phyloP scores from a whole-genome alignment of 2,113 vertebrate species.

The Phylloscopus whistleri region DNA sequence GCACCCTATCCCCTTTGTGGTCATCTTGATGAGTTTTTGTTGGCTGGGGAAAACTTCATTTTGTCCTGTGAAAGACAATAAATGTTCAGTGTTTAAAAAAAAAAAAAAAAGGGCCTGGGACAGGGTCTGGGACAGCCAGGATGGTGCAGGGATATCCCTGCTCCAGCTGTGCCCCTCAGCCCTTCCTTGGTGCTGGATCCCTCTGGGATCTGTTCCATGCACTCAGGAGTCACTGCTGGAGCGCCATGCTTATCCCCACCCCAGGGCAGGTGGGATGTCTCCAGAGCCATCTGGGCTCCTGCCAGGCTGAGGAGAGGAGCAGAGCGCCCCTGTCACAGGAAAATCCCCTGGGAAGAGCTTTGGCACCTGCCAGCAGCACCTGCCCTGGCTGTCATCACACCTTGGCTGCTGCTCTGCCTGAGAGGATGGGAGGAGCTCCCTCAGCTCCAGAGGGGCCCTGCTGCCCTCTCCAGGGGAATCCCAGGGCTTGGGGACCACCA shows the following conservation, averaged over 20 bases:
- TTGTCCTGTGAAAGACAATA: too few species aligned
- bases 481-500: background rate
- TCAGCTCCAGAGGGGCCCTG: background rate
- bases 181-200: background rate
- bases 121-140: background rate
- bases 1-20: too few species aligned
- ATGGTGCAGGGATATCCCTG: background rate
- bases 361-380: background rate
- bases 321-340: accelerated
- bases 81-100: too few species aligned
- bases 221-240: accelerated
- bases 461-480: background rate
- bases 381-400: background rate
- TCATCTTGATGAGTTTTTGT: too few species aligned
- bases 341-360: background rate
- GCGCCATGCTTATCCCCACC: accelerated
- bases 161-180: accelerated
- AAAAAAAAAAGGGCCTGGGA: too few species aligned
- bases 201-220: background rate
- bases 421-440: accelerated
- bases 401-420: background rate
- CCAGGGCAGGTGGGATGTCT: background rate
- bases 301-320: background rate
- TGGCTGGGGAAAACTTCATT: too few species aligned
- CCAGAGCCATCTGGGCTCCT: background rate